Conservation (phyloP, 2,113 vertebrate genomes). For the Scomber japonicus region DNA sequence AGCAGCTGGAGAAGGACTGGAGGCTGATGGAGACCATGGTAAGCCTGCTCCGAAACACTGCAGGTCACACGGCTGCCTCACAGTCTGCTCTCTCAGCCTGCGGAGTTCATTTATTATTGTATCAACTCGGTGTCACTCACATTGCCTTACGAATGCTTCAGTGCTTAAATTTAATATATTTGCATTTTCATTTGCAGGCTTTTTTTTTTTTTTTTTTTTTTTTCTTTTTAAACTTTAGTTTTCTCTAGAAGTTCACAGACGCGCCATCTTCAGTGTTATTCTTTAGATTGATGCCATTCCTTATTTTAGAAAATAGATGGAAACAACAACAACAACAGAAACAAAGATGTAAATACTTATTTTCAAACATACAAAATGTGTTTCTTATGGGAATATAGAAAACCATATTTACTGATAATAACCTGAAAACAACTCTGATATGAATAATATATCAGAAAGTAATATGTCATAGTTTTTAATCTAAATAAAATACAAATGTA, state of each 20-base stretch:
- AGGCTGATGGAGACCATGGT: constrained; percentile 95
- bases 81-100: background rate
- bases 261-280: background rate
- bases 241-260: background rate
- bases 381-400: background rate
- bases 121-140: background rate
- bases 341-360: background rate
- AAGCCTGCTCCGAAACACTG: constrained; percentile 63
- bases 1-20: constrained; percentile 92
- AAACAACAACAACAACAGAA: no score
- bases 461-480: background rate
- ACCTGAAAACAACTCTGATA: no score
- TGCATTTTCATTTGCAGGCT: background rate
- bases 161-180: background rate
- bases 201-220: background rate
- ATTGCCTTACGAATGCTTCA: background rate
- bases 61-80: background rate
- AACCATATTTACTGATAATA: background rate
- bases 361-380: background rate
- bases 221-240: background rate
- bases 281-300: background rate
- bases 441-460: background rate
- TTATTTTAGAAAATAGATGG: constrained; percentile 6
- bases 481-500: background rate
- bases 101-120: background rate